These are phyloP conservation scores for Lycocorax pyrrhopterus DNA, from an alignment of 2,113 vertebrate species.

Conservation along the genomic window DNA sequence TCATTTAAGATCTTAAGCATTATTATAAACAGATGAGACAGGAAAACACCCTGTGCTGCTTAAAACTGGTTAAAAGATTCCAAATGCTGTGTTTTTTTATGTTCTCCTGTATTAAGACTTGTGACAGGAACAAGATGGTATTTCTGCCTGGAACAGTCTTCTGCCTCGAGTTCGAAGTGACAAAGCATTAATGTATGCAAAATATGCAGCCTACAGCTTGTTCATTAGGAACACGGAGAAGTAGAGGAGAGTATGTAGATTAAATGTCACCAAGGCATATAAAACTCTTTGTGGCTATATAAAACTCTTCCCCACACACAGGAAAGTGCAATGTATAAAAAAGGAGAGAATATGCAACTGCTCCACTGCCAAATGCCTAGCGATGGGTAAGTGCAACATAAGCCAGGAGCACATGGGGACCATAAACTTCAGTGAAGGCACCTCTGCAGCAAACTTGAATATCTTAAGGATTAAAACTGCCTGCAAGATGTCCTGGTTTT, in stretches of 20 bases:
- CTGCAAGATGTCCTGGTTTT: background rate
- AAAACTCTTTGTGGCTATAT: constrained; percentile 8
- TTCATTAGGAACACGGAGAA: background rate
- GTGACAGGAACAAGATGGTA: background rate
- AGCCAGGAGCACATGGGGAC: background rate
- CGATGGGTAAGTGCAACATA: rapidly evolving
- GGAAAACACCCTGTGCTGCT: background rate
- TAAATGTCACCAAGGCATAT: constrained; percentile 28
- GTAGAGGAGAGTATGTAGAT: background rate
- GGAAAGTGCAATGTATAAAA: background rate
- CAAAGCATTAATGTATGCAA: constrained; percentile 25
- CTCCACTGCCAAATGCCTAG: background rate
- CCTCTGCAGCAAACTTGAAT: background rate
- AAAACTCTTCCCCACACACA: background rate
- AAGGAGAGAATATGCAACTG: background rate
- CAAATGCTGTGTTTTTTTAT: background rate
- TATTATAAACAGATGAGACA: background rate
- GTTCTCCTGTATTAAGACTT: background rate
- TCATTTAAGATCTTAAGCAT: background rate
- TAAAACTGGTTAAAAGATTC: background rate
- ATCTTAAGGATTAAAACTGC: background rate
- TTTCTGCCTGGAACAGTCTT: constrained; percentile 22
- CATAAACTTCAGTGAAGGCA: background rate
- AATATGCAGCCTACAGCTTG: constrained; percentile 32
- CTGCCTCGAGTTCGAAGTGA: background rate